Percentiles rank a stretch among this genome's conserved stretches.
These are phyloP conservation scores for Matsumurasca onukii DNA, from an alignment of 1,140 invertebrate species.

Conservation along the genomic window DNA sequence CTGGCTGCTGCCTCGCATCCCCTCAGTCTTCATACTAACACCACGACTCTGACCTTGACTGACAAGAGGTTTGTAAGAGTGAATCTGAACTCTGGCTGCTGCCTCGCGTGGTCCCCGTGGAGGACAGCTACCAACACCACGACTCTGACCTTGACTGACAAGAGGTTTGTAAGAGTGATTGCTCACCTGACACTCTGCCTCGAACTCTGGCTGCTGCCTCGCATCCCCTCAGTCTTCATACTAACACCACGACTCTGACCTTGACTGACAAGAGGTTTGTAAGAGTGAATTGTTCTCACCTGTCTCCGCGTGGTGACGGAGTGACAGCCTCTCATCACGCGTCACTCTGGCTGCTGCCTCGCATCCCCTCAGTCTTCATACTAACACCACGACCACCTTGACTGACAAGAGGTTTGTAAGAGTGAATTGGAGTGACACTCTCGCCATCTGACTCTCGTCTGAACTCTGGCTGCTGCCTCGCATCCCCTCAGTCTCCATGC, in stretches of 20 bases:
- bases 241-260: too few relatives aligned
- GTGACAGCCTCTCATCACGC: conserved; percentile 51
- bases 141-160: too few relatives aligned
- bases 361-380: conserved; percentile 55
- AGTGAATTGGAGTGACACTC: conserved; percentile 45
- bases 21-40: conserved; percentile 56
- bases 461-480: conserved; percentile 59
- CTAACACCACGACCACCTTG: conserved; percentile 57
- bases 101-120: too few relatives aligned
- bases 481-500: conserved; percentile 56
- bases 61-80: conserved; percentile 50
- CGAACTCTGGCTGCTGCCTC: too few relatives aligned
- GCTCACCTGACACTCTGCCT: too few relatives aligned
- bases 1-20: conserved; percentile 56
- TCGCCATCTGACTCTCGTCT: conserved; percentile 57
- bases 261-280: too few relatives aligned
- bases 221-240: too few relatives aligned
- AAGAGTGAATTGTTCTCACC: too few relatives aligned
- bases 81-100: too few relatives aligned
- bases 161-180: too few relatives aligned
- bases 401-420: too few relatives aligned
- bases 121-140: too few relatives aligned
- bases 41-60: conserved; percentile 54
- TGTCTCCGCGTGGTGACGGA: conserved; percentile 37
- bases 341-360: conserved; percentile 59